Percentiles rank a stretch among this genome's conserved stretches.
Conservation (phyloP, 2,797 vertebrate genomes). For the Microhierax caerulescens region DNA sequence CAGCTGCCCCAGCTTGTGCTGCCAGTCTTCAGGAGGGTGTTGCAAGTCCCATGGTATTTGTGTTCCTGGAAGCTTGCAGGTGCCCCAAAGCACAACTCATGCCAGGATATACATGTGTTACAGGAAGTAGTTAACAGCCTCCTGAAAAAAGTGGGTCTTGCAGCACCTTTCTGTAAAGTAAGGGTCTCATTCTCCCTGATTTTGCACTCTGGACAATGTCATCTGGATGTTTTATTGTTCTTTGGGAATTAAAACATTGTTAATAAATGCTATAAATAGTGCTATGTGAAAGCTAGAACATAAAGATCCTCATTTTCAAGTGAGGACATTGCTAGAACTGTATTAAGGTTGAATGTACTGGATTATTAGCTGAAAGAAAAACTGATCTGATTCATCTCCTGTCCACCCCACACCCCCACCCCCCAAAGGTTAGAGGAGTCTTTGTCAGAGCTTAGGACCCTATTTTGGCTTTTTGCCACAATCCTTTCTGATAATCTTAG, state of each 20-base stretch:
- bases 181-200: not conserved
- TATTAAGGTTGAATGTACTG: not conserved
- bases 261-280: not conserved
- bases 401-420: not conserved
- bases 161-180: not conserved
- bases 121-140: not conserved
- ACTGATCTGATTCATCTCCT: not conserved
- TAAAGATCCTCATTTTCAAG: not conserved
- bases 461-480: not conserved
- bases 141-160: not conserved
- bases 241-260: not conserved
- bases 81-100: not conserved
- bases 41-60: not conserved
- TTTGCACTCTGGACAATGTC: not conserved
- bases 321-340: not conserved
- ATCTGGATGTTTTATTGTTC: not conserved
- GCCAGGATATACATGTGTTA: not conserved
- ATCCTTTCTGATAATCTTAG: not conserved
- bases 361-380: not conserved
- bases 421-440: not conserved
- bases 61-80: not conserved
- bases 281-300: not conserved
- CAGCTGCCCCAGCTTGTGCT: not conserved
- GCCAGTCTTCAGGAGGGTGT: not conserved
- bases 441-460: not conserved